Conservation (phyloP, 2,888 invertebrate species). For the Drosophila paranaensis region DNA sequence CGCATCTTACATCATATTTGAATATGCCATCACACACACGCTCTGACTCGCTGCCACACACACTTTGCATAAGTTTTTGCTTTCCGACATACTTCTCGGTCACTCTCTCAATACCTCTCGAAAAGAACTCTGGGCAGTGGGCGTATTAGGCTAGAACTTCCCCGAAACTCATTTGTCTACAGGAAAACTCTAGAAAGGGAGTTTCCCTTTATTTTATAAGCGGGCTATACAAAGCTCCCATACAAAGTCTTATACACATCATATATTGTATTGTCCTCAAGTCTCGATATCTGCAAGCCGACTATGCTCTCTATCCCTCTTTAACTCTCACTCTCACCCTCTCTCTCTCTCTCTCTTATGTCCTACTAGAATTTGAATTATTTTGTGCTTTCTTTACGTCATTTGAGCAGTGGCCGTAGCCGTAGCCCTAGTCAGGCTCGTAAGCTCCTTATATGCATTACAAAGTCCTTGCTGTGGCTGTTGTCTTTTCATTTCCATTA, state of each 20-base stretch:
- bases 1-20: slow-evolving; percentile 66
- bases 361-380: slow-evolving; percentile 41
- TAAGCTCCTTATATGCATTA: slow-evolving; percentile 29
- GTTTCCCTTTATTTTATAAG: too few relatives aligned
- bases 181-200: not conserved
- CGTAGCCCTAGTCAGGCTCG: too few relatives aligned
- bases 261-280: too few relatives aligned
- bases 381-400: slow-evolving; percentile 28
- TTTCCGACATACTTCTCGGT: slow-evolving; percentile 65
- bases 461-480: not conserved
- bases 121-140: not conserved
- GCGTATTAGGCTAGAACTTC: slow-evolving; percentile 11
- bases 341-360: not conserved
- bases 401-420: slow-evolving; percentile 15
- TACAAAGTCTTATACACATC: too few relatives aligned
- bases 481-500: slow-evolving; percentile 60
- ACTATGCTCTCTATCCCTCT: not conserved
- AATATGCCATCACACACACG: slow-evolving; percentile 56
- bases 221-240: too few relatives aligned
- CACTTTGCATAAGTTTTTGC: slow-evolving; percentile 76
- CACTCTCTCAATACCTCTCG: slow-evolving; percentile 27
- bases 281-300: slow-evolving; percentile 1
- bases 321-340: not conserved
- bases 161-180: not conserved
- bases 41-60: slow-evolving; percentile 64